Base-by-base conservation (phyloP, 2,888 invertebrate species). In the Spialia ferax region DNA sequence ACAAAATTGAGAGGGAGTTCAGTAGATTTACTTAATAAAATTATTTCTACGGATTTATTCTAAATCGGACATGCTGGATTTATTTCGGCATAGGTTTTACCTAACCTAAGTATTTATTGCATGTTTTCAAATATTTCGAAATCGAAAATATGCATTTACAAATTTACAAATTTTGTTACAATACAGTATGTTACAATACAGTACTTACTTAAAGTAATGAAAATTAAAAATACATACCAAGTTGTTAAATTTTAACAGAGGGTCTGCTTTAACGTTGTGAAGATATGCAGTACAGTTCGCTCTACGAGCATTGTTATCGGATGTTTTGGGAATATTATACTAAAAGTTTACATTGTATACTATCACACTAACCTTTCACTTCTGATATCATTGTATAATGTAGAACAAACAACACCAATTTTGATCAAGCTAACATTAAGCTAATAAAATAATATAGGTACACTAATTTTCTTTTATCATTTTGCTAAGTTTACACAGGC, bases 321-420 rank as follows among this genome's bases (percentile, higher is more conserved):
- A 4, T 26, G 20, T 48, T 13, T 20, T 50, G 11, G 20, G 11
- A 50, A 50, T 22, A 50, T 50, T 45, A 22, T 10, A 45, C 29
- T 22, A 32, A 48, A 57, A 45, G 23, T 22, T 45, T 69, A 71
- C 72, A 71, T 68, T 75, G 70, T 74, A 59, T 60, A 42, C 68
- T 75, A 76, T 77, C 75, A 63, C 15, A 74, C 73, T 77, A 75
- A 77, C 77, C 77, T 78, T 75, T 78, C 73, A 74, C 76, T 75
- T 67, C 38, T 61, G 69, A 67, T 72, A 73, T 64, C 65, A 52
- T 50, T 52, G 4, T 50, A 68, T 29, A 69, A 57, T 57, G 22
- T 60, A 57, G 32, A 10, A 66, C 62, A 70, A 35, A 45, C 42
- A 52, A 56, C 8, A 50, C 50, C 35, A 50, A 57, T 62, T 50